Conservation (phyloP, 2,888 invertebrate species). For the Epsilonema sp. region DNA sequence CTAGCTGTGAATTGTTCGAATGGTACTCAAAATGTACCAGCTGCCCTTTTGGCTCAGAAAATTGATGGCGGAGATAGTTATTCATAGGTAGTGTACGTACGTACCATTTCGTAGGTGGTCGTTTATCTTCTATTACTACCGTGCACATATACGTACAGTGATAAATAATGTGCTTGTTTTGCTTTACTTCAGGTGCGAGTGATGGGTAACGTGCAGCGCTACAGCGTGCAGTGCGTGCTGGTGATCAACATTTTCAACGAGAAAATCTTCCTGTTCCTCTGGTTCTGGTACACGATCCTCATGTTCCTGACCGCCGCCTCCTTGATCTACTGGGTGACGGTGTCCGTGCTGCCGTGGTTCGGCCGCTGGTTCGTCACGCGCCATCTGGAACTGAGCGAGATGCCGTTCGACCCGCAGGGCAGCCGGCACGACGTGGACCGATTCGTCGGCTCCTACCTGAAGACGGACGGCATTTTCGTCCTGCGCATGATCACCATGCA, state of each 20-base stretch:
- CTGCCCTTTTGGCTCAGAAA: too few species aligned
- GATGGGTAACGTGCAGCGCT: constrained; percentile 7
- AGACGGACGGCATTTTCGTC: constrained; percentile 9
- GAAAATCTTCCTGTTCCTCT: constrained; percentile 9
- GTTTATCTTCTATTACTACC: background rate
- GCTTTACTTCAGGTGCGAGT: constrained; percentile 6
- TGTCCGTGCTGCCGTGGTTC: constrained; percentile 21
- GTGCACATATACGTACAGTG: background rate
- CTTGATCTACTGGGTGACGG: constrained; percentile 20
- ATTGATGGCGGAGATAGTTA: too few species aligned
- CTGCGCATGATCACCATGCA: constrained; percentile 10
- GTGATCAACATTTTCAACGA: constrained; percentile 9
- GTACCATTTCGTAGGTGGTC: constrained; percentile 14
- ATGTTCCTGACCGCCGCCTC: constrained; percentile 16
- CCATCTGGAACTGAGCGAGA: constrained; percentile 18
- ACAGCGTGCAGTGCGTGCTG: constrained; percentile 8
- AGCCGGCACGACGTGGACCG: constrained; percentile 6
- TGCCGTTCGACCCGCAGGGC: constrained; percentile 5
- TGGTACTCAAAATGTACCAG: too few species aligned
- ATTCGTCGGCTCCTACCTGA: constrained; percentile 8
- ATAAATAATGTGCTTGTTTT: constrained; percentile 16
- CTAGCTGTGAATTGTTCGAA: too few species aligned
- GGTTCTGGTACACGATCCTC: constrained; percentile 12
- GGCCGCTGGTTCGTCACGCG: constrained; percentile 20
- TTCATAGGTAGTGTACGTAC: too few species aligned